Evolutionary conservation across 1,140 invertebrate species (phyloP).

Genomic region (Campoletis sonorensis): DNA sequence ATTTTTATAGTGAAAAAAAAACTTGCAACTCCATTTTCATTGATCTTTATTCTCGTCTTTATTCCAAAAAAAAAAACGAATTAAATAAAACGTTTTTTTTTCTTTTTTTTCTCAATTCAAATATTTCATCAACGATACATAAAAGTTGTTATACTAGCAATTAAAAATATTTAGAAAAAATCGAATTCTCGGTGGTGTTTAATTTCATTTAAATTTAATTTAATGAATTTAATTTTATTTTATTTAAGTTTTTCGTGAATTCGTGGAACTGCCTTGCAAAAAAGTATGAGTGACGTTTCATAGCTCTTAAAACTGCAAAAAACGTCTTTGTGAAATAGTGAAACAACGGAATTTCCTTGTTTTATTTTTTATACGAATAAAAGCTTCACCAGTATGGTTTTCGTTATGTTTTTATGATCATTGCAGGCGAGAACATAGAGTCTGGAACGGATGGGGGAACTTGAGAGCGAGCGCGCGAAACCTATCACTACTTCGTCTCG

Average conservation of each 20-base stretch:
- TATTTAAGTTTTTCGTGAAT: not conserved
- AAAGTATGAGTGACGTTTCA: no score
- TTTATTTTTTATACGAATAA: no score
- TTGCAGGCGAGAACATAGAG: conserved; percentile 63
- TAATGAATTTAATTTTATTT: no score
- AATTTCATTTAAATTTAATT: not conserved
- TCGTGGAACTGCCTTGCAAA: no score
- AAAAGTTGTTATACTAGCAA: no score
- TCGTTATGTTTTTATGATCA: conserved; percentile 18
- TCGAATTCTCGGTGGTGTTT: not conserved
- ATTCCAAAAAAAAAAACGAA: not conserved
- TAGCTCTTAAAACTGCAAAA: no score
- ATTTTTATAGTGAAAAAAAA: not conserved
- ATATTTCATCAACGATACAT: no score
- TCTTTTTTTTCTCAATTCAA: no score
- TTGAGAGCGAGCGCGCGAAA: conserved; percentile 63
- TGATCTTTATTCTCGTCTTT: not conserved
- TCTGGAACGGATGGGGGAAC: conserved; percentile 65
- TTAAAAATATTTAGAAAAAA: no score
- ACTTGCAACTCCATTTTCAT: not conserved
- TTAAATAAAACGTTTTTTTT: no score
- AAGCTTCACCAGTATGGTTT: not conserved
- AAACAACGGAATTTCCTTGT: no score
- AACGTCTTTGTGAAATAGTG: no score
- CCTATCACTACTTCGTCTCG: conserved; percentile 62